Conservation (phyloP, 2,797 vertebrate genomes). For the Carapus acus region DNA sequence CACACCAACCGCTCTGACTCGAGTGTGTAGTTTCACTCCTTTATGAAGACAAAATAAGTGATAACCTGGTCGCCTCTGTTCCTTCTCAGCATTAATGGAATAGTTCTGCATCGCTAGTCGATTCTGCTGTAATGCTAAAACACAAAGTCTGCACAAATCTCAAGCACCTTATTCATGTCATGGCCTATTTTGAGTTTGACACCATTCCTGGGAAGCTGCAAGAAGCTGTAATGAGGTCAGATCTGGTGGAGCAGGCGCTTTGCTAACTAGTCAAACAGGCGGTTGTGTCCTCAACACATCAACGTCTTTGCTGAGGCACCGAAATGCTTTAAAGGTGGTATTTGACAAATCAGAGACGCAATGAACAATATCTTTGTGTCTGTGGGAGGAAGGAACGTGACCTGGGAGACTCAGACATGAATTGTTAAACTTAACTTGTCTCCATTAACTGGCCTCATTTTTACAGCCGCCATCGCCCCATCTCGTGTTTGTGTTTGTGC, state of each 20-base stretch:
- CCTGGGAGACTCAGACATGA: no score
- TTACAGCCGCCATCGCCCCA: background rate
- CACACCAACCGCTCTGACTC: no score
- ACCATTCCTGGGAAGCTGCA: slow-evolving; percentile 21
- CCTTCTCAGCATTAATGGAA: no score
- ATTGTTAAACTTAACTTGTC: no score
- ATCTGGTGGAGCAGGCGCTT: slow-evolving; percentile 44
- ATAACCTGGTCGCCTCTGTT: no score
- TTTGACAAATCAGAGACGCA: background rate
- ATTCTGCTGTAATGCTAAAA: background rate
- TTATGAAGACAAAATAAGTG: no score
- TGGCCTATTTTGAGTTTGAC: slow-evolving; percentile 8
- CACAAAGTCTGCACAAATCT: background rate
- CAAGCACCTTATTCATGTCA: background rate
- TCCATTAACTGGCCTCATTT: background rate
- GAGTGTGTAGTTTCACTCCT: no score
- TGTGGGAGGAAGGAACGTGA: no score
- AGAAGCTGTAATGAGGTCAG: slow-evolving; percentile 45
- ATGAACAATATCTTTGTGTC: no score
- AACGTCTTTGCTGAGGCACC: slow-evolving; percentile 18
- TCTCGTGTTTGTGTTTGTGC: slow-evolving; percentile 5
- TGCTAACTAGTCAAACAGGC: slow-evolving; percentile 47
- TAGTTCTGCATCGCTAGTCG: background rate
- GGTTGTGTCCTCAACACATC: slow-evolving; percentile 44
- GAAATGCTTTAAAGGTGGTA: slow-evolving; percentile 15